Base-by-base conservation (phyloP, 1,140 invertebrate species). In the Drepana arcuata region DNA sequence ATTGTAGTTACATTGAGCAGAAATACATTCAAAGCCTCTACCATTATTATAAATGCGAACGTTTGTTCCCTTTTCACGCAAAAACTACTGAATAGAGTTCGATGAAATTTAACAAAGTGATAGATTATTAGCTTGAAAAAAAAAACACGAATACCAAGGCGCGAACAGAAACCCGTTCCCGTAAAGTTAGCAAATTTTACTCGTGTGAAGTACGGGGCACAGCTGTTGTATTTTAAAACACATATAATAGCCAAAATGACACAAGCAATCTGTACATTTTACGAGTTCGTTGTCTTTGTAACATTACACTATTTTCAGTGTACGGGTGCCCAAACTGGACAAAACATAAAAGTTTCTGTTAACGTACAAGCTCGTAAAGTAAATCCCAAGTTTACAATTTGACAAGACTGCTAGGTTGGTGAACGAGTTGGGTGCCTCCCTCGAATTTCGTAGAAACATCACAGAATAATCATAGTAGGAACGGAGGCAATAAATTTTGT, bases 251-350 rank as follows among this genome's bases (percentile, higher is more conserved):
- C 4, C 4, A 41, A 7, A 26, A 36, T 46, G 30, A 43, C 43
- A 60, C 54, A 45, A 53, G 48, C 52, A 55, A 47, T 56, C 57
- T 49, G 58, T 32, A 34, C 48, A 47, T 72, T 78, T 77, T 68
- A 80, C 57, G 72, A 71, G 75, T 71, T 77, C 71, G 49, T 75
- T 77, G 71, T 75, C 75, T 68, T 65, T 69, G 57, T 64, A 57
- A 46, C 47, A 45, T 71, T 73, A 79, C 68, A 69, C 57, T 61
- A 49, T 51, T 54, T 58, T 60, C 48, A 46, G 39, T 38, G 55
- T 34, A 37, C 45, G 48, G 43, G 32, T 45, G 24, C 41, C 41
- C 40, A 48, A 54, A 67, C 46, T 37, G 34, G 39, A 54, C 51
- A 54, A 48, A 52, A 57, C 58, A 45, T 53, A 52, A 53, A 56